Percentiles rank a stretch among this genome's conserved stretches.
phyloP scores from a whole-genome alignment of 2,113 vertebrate species.

The Scomber scombrus region DNA sequence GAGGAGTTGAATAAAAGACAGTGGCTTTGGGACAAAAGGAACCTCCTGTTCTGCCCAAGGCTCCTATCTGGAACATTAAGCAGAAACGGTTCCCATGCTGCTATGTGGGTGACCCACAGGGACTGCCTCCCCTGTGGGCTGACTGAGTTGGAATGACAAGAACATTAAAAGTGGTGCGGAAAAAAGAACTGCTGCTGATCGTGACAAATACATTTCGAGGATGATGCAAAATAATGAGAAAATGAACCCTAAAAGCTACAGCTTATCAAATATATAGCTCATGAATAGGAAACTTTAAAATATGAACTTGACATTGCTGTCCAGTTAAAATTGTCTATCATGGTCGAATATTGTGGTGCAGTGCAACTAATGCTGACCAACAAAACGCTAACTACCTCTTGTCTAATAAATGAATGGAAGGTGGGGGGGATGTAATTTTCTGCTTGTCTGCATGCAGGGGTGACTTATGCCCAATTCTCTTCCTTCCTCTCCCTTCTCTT shows the following conservation, averaged over 20 bases:
- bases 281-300: slow-evolving; percentile 13
- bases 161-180: slow-evolving; percentile 49
- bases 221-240: slow-evolving; percentile 22
- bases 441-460: slow-evolving; percentile 85
- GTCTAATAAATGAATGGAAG: slow-evolving; percentile 80
- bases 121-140: slow-evolving; percentile 48
- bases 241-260: background rate
- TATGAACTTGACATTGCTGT: background rate
- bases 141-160: slow-evolving; percentile 52
- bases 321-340: slow-evolving; percentile 23
- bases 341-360: slow-evolving; percentile 59
- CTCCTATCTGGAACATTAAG: slow-evolving; percentile 78
- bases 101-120: slow-evolving; percentile 57
- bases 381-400: slow-evolving; percentile 76
- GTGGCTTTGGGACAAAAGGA: slow-evolving; percentile 67
- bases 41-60: slow-evolving; percentile 69
- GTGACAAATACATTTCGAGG: slow-evolving; percentile 40
- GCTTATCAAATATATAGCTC: slow-evolving; percentile 5
- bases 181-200: slow-evolving; percentile 34
- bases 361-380: slow-evolving; percentile 80
- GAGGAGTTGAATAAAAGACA: slow-evolving; percentile 62
- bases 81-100: slow-evolving; percentile 69
- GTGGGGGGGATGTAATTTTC: slow-evolving; percentile 83
- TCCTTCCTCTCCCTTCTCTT: slow-evolving; percentile 60
- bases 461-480: slow-evolving; percentile 78